Evolutionary conservation across 2,113 vertebrate genomes (phyloP).

Genomic region (Eptesicus fuscus): DNA sequence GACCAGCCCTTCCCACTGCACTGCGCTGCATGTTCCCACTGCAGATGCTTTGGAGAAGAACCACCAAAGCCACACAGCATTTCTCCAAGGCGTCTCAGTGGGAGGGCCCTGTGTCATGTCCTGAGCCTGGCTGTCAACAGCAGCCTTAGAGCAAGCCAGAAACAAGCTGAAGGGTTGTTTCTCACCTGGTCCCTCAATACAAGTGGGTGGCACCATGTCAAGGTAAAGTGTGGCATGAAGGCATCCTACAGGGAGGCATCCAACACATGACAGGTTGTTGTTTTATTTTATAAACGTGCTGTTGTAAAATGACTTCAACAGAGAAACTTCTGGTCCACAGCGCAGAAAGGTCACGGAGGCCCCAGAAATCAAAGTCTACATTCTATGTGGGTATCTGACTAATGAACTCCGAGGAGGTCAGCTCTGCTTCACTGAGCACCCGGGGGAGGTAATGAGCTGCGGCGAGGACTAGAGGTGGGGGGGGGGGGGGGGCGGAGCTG

Average conservation of each 20-base stretch:
- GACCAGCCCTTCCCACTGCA: rapidly evolving
- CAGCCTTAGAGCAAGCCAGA: not conserved
- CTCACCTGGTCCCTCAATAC: not conserved
- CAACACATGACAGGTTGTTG: not conserved
- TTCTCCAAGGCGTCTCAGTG: not conserved
- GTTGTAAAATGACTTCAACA: not conserved
- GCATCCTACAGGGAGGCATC: not conserved
- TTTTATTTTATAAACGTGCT: not conserved
- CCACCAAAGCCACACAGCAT: not conserved
- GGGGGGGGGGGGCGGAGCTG: not conserved
- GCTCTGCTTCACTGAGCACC: not conserved
- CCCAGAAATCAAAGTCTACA: not conserved
- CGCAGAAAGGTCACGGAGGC: rapidly evolving
- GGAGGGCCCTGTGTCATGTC: not conserved
- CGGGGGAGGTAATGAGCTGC: not conserved
- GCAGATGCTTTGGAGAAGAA: not conserved
- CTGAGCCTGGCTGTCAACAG: not conserved
- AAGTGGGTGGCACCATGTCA: not conserved
- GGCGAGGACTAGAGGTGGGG: not conserved
- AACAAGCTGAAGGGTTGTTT: not conserved
- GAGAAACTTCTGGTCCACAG: not conserved
- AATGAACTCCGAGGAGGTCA: slow-evolving; percentile 45
- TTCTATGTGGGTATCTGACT: not conserved
- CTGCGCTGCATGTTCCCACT: not conserved
- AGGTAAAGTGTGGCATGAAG: not conserved